phyloP scores from a whole-genome alignment of 1,140 invertebrate species.

The Pomacea maculata region DNA sequence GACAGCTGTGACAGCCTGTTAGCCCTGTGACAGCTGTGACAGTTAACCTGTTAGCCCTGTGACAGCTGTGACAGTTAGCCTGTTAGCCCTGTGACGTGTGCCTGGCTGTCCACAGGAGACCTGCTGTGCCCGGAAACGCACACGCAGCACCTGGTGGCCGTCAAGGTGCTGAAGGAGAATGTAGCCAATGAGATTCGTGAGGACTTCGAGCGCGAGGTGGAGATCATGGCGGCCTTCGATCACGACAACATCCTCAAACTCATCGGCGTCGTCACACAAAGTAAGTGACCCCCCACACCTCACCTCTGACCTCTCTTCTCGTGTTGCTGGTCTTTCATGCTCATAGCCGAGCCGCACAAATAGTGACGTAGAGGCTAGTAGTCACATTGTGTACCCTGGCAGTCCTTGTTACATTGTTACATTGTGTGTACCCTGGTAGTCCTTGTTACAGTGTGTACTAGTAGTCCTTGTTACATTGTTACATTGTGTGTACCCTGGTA shows the following conservation, averaged over 20 bases:
- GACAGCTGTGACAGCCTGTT: neutral
- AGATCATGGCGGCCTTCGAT: constrained; percentile 89
- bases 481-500: too few species aligned
- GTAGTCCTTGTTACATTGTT: too few species aligned
- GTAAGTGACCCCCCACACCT: constrained; percentile 67
- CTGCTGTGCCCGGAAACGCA: constrained; percentile 30
- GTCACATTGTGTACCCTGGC: too few species aligned
- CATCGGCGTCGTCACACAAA: constrained; percentile 80
- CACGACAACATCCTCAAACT: constrained; percentile 88
- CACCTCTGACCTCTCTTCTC: too few species aligned
- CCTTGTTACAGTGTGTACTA: too few species aligned
- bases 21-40: neutral
- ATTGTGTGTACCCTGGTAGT: too few species aligned
- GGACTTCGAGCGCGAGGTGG: constrained; percentile 87
- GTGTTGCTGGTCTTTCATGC: too few species aligned
- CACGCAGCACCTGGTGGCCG: constrained; percentile 73
- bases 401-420: too few species aligned
- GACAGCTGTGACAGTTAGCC: neutral
- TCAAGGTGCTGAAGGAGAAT: constrained; percentile 86
- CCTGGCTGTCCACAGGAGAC: constrained; percentile 31
- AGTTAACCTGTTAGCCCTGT: neutral
- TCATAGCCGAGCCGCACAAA: too few species aligned
- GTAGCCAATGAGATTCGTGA: constrained; percentile 79
- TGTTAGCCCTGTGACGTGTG: neutral
- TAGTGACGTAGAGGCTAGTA: too few species aligned